Conservation (phyloP, 1,140 invertebrate species). For the Glossosoma conforme region DNA sequence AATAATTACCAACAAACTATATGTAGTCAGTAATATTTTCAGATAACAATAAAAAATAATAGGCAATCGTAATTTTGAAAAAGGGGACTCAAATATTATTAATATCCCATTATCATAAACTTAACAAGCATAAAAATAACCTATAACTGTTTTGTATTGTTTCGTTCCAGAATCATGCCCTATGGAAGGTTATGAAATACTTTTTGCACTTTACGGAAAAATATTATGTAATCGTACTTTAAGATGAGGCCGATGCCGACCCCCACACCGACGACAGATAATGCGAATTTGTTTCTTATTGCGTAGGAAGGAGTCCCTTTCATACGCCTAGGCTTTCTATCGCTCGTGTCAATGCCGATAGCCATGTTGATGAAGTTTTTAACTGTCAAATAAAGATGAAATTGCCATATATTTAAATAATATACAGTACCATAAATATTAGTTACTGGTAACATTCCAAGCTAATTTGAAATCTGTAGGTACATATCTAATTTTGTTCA, state of each 20-base stretch:
- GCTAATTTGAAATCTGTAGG: no score
- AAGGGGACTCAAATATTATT: background rate
- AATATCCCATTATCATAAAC: background rate
- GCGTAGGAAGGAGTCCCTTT: slow-evolving; percentile 10
- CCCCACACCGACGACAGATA: slow-evolving; percentile 3
- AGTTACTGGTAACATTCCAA: no score
- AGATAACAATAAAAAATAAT: no score
- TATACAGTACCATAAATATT: no score
- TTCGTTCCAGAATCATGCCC: background rate
- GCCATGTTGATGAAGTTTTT: slow-evolving; percentile 20
- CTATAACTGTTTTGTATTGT: background rate
- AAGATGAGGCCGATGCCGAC: slow-evolving; percentile 6
- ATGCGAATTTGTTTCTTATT: slow-evolving; percentile 7
- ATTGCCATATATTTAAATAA: no score
- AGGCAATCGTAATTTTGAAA: no score
- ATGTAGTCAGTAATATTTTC: no score
- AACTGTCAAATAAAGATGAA: no score
- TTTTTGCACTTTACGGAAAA: background rate
- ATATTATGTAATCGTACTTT: slow-evolving; percentile 1
- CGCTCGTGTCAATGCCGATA: slow-evolving; percentile 12
- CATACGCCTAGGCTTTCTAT: slow-evolving; percentile 8
- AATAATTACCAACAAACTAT: no score
- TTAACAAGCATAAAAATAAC: background rate
- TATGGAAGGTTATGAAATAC: background rate
- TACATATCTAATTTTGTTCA: no score